Evolutionary conservation across 2,113 vertebrate species (phyloP), one percentile per base, ranked within the genome.

Genomic region (Oenanthe oenanthe): DNA sequence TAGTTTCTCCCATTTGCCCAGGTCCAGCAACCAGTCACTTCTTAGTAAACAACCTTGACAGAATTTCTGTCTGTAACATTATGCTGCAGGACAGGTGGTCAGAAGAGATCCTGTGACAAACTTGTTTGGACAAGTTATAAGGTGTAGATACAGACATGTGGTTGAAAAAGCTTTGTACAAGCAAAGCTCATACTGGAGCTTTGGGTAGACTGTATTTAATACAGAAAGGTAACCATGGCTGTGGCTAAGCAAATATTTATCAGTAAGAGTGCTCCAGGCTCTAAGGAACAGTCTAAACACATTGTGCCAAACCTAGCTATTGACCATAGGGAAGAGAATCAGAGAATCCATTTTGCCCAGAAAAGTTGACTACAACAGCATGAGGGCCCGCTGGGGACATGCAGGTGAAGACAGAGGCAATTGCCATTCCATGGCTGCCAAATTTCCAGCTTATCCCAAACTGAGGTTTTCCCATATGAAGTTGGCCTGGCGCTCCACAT

Each of bases 401-500:
- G 16, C 24, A 67, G 32, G 18, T 53, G 8, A 72, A 13, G 42
- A 50, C 15, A 65, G 36, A 91, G 45, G 10, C 16, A 72, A 13
- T 0, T 60, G 31, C 29, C 9, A 16, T 24, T 63, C 28, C 2
- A 4, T 14, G 34, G 6, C 28, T 63, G 24, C 58, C 26, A 54
- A 56, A 2, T 57, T 91, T 86, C 57, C 48, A 20, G 3, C 36
- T 85, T 17, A 54, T 36, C 9, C 12, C 40, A 57, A 7, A 22
- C 6, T 25, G 21, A 56, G 24, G 7, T 85, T 81, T 92, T 74
- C 6, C 15, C 12, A 10, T 50, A 4, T 7, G 40, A 90, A 32
- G 4, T 7, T 0, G 0, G 2, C 53, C 29, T 51, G 38, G 20
- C 0, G 0, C 18, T 75, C 26, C 22, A 34, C 5, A 24, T 8